phyloP scores from a whole-genome alignment of 53 echinoderm and acorn worm genomes.

The Henricia sp. region DNA sequence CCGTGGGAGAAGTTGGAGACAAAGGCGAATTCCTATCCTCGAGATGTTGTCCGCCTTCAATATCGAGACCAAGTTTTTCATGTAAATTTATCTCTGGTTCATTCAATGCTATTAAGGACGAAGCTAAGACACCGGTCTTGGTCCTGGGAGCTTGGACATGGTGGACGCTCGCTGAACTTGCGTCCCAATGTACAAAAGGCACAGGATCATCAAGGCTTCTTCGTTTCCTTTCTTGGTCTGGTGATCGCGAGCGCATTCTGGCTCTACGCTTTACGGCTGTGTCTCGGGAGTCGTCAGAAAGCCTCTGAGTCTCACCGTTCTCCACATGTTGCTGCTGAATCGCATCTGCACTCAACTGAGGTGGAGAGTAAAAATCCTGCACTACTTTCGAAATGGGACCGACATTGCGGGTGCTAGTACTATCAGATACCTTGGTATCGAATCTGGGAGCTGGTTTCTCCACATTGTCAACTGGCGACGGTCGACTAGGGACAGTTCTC shows the following conservation, averaged over 20 bases:
- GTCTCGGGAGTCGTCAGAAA: conserved; percentile 7
- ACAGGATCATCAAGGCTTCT: conserved; percentile 52
- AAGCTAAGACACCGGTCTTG: conserved; percentile 28
- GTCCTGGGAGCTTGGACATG: conserved; percentile 57
- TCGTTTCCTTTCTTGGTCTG: conserved; percentile 35
- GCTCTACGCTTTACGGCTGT: conserved; percentile 19
- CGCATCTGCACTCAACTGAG: conserved; percentile 10
- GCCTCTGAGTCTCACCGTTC: conserved; percentile 21
- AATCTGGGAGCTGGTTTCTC: conserved; percentile 34
- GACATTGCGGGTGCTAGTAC: conserved; percentile 52
- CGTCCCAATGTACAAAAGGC: conserved; percentile 36
- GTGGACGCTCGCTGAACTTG: conserved; percentile 34
- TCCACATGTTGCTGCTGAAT: conserved; percentile 19
- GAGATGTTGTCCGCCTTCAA: conserved; percentile 36
- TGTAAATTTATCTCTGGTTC: conserved; percentile 49
- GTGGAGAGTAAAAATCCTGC: conserved; percentile 38
- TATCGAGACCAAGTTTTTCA: conserved; percentile 57
- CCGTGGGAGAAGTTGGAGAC: conserved; percentile 55
- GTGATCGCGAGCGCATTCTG: conserved; percentile 34
- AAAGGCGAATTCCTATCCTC: conserved; percentile 50
- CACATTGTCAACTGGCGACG: conserved; percentile 31
- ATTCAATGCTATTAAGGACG: conserved; percentile 39
- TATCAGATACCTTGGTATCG: conserved; percentile 56
- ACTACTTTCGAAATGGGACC: conserved; percentile 42
- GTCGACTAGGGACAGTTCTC: conserved; percentile 42